phyloP scores from a whole-genome alignment of 2,888 invertebrate species.

The Drosophila stalkeri region DNA sequence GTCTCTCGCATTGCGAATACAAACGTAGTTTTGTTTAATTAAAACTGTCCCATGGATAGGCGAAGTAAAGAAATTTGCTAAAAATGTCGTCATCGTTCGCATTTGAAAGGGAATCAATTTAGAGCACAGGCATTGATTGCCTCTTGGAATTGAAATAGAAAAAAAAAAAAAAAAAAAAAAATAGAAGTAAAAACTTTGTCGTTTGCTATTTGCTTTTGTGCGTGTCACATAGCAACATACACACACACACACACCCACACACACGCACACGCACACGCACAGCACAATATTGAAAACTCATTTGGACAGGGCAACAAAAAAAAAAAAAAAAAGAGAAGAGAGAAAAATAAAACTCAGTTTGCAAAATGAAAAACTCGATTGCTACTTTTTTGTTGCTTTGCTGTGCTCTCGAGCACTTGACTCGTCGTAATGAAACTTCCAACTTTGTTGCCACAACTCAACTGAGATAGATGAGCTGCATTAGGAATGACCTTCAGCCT shows the following conservation, averaged over 20 bases:
- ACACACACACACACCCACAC: not conserved
- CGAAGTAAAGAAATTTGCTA: slow-evolving; percentile 33
- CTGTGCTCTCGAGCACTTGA: slow-evolving; percentile 31
- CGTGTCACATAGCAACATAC: slow-evolving; percentile 50
- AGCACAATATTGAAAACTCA: slow-evolving; percentile 69
- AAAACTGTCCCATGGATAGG: slow-evolving; percentile 19
- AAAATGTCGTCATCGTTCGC: slow-evolving; percentile 52
- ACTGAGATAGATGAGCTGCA: slow-evolving; percentile 52
- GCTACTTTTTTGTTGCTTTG: slow-evolving; percentile 7
- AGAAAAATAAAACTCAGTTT: slow-evolving; percentile 39
- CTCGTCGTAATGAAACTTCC: slow-evolving; percentile 47
- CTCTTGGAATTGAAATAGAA: slow-evolving; percentile 35
- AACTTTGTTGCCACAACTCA: slow-evolving; percentile 33
- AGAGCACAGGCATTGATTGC: slow-evolving; percentile 65
- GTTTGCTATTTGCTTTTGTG: slow-evolving; percentile 45
- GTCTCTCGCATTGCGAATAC: slow-evolving; percentile 20
- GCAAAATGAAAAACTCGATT: slow-evolving; percentile 41
- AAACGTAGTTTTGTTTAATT: slow-evolving; percentile 37
- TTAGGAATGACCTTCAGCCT: slow-evolving; percentile 54
- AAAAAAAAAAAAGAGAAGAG: slow-evolving; percentile 7
- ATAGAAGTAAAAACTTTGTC: slow-evolving; percentile 50
- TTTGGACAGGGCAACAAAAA: slow-evolving; percentile 45
- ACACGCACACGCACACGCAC: slow-evolving; percentile 2
- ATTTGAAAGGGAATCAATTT: slow-evolving; percentile 57
- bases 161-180: slow-evolving; percentile 13